Percentiles rank a stretch among this genome's conserved stretches.
phyloP scores from a whole-genome alignment of 1,140 invertebrate species.

The Phthorimaea operculella region DNA sequence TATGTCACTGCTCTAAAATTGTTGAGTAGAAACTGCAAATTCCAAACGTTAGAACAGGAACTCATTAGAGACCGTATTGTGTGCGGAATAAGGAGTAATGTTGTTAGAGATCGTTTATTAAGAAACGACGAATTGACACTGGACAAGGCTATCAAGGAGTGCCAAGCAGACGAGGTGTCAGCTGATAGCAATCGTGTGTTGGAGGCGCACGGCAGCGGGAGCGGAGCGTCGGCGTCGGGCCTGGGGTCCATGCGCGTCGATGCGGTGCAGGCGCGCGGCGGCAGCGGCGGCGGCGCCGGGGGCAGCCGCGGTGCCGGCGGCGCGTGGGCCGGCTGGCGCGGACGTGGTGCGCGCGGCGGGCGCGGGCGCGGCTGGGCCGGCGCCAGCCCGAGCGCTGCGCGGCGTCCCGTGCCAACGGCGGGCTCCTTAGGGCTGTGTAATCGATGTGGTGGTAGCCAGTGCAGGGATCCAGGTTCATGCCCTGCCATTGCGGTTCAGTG shows the following conservation, averaged over 20 bases:
- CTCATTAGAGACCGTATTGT: slow-evolving; percentile 5
- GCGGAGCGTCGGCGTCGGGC: background rate
- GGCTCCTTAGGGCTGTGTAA: background rate
- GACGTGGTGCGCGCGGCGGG: background rate
- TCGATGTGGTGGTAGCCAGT: background rate
- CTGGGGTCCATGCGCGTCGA: background rate
- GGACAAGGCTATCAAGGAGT: slow-evolving; percentile 4
- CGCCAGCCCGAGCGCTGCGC: background rate
- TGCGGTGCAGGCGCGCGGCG: background rate
- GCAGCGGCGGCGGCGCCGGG: background rate
- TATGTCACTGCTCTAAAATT: slow-evolving; percentile 4
- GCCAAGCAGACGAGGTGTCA: slow-evolving; percentile 7
- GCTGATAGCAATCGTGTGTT: background rate
- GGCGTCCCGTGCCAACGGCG: background rate
- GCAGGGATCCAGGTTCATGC: background rate
- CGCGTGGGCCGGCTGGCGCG: background rate
- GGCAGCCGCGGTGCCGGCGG: background rate
- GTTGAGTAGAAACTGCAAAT: slow-evolving; percentile 5
- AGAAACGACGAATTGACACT: slow-evolving; percentile 3
- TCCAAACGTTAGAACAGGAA: background rate
- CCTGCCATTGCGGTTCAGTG: background rate
- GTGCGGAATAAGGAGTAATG: background rate
- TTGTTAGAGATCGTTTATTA: slow-evolving; percentile 1
- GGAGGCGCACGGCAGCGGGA: background rate
- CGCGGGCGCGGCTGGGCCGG: background rate